Base-by-base conservation (phyloP, 2,797 vertebrate genomes). In the Sebastes diploproa region DNA sequence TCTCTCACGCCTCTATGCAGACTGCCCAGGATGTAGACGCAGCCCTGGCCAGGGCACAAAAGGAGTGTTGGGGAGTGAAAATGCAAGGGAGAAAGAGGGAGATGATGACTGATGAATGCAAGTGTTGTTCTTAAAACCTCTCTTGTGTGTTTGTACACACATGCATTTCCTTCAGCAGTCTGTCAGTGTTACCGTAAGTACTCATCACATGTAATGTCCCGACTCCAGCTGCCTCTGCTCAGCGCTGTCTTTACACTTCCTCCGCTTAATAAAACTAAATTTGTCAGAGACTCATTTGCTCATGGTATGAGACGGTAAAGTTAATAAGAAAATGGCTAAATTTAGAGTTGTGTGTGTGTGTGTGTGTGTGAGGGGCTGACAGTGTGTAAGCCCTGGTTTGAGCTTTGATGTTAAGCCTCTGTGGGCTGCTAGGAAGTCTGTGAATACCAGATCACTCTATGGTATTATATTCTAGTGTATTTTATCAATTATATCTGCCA, bases 1-100 rank as follows among this genome's bases (percentile, higher is more conserved):
- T 89, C 87, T 92, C 89, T 80, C 86, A 88, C n/a, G 67, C 80
- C 72, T 81, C 68, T 63, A 6, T 69, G 52, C 54, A 65, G 58
- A 65, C 76, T 7, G 23, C 58, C 55, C 55, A 78, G 64, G 76
- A 86, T 83, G 63, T 78, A 73, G 73, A 77, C 7, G 3, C 55
- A 63, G 63, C 72, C 79, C 58, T 46, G 66, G 73, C 22, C 0
- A 4, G 2, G 52, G 11, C 34, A 25, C 46, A 59, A 46, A 58
- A 78, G 54, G 34, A 77, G 34, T 22, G 36, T 58, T 27, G 29
- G 75, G 75, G 66, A 69, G 82, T 70, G 32, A 61, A 69, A 50
- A 52, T 61, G n/a, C 29, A 34, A 32, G 7, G 22, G 42, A n/a
- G 30, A 56, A 66, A 32, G 36, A 61, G 11, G 36, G 76, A 61